A percentile compares a stretch with the other conserved stretches of the same genome.
Conservation (phyloP, 2,888 invertebrate species). For the Entomobrya multifasciata region DNA sequence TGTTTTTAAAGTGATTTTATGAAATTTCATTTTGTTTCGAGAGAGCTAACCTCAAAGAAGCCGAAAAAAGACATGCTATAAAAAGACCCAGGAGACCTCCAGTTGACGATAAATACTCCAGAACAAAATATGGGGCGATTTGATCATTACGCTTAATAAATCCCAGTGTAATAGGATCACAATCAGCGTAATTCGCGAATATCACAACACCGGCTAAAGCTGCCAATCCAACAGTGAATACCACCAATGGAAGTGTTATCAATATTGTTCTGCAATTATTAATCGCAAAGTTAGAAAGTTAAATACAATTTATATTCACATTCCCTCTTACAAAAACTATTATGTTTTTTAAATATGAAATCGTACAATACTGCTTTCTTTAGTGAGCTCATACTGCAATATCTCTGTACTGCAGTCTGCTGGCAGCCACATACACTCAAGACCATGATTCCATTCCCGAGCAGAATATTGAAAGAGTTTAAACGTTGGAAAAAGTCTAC, state of each 20-base stretch:
- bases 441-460: conserved; percentile 76
- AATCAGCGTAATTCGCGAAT: conserved; percentile 81
- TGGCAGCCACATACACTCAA: conserved; percentile 79
- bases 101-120: conserved; percentile 81
- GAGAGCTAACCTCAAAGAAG: conserved; percentile 80
- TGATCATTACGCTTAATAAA: conserved; percentile 79
- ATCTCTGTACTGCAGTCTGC: conserved; percentile 79
- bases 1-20: too few species aligned
- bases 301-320: neutral
- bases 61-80: conserved; percentile 82
- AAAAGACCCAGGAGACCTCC: conserved; percentile 82
- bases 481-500: conserved; percentile 74
- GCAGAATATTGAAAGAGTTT: conserved; percentile 73
- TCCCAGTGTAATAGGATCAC: conserved; percentile 80
- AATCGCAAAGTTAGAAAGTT: neutral
- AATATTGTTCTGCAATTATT: conserved; percentile 69
- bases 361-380: conserved; percentile 76
- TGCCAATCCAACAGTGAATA: conserved; percentile 76
- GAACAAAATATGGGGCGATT: conserved; percentile 82
- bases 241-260: conserved; percentile 76
- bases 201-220: conserved; percentile 78
- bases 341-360: neutral
- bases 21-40: too few species aligned
- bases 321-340: conserved; percentile 13
- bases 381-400: conserved; percentile 79